These are phyloP conservation scores for Spilarctia lutea DNA, from an alignment of 2,888 invertebrate species.

Conservation along the genomic window DNA sequence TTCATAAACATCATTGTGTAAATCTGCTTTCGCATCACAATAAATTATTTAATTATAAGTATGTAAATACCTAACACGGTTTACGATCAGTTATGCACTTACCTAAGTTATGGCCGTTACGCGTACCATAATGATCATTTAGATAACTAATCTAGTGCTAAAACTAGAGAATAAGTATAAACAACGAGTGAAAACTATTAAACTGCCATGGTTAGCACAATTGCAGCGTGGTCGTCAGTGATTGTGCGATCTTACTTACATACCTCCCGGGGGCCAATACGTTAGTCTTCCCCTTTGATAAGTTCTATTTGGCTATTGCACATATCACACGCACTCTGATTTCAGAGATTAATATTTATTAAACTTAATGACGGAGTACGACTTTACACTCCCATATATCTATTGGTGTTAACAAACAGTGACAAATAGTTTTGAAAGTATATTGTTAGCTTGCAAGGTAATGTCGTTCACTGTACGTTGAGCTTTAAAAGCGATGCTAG, in stretches of 20 bases:
- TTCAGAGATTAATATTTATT: not conserved
- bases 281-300: constrained; percentile 69
- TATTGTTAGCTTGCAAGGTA: not conserved
- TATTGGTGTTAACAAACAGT: not conserved
- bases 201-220: constrained; percentile 28
- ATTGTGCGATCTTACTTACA: constrained; percentile 23
- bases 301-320: constrained; percentile 24
- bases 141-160: constrained; percentile 22
- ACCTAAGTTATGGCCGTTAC: constrained; percentile 26
- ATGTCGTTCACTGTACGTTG: not conserved
- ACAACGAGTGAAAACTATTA: constrained; percentile 26
- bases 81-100: not conserved
- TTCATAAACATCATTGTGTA: not conserved
- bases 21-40: constrained; percentile 9
- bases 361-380: not conserved
- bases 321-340: constrained; percentile 20
- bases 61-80: not conserved
- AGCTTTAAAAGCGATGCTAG: not conserved
- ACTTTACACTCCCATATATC: not conserved
- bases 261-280: constrained; percentile 72
- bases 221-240: constrained; percentile 16
- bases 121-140: constrained; percentile 8
- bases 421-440: not conserved
- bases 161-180: constrained; percentile 29
- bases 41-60: not conserved